Evolutionary conservation across 1,140 invertebrate species (phyloP).

Genomic region (Arion vulgaris): DNA sequence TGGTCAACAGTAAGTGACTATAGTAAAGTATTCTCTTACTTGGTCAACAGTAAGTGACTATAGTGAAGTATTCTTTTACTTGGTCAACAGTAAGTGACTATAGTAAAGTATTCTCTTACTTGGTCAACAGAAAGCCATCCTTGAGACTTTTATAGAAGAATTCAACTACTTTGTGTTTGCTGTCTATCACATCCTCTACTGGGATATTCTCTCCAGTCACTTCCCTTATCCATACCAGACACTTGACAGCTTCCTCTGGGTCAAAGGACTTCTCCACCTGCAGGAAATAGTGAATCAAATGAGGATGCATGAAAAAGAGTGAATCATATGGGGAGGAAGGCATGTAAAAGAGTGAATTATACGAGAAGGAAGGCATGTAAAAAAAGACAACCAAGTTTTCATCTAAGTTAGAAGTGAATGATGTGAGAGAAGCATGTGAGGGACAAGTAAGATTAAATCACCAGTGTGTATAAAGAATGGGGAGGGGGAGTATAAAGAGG

Average conservation of each 20-base stretch:
- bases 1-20: no score
- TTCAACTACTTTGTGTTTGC: conserved; percentile 50
- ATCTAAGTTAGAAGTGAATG: no score
- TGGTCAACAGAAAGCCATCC: conserved; percentile 59
- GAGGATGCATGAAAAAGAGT: not conserved
- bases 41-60: no score
- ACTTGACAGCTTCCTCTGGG: conserved; percentile 56
- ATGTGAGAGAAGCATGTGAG: no score
- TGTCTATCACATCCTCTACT: conserved; percentile 49
- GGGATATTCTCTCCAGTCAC: conserved; percentile 51
- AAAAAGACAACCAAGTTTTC: not conserved
- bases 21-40: no score
- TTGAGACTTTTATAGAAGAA: conserved; percentile 55
- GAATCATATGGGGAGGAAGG: not conserved
- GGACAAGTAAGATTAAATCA: no score
- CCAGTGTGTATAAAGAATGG: no score
- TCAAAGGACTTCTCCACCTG: conserved; percentile 60
- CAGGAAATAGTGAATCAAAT: no score
- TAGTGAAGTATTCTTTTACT: no score
- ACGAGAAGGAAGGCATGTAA: not conserved
- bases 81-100: no score
- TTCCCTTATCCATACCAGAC: conserved; percentile 57
- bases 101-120: conserved; percentile 46
- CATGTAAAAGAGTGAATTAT: not conserved
- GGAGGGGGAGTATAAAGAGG: no score